These are phyloP conservation scores for Trididemnum nubilum DNA, from an alignment of 23 tunicate species.

Conservation along the genomic window DNA sequence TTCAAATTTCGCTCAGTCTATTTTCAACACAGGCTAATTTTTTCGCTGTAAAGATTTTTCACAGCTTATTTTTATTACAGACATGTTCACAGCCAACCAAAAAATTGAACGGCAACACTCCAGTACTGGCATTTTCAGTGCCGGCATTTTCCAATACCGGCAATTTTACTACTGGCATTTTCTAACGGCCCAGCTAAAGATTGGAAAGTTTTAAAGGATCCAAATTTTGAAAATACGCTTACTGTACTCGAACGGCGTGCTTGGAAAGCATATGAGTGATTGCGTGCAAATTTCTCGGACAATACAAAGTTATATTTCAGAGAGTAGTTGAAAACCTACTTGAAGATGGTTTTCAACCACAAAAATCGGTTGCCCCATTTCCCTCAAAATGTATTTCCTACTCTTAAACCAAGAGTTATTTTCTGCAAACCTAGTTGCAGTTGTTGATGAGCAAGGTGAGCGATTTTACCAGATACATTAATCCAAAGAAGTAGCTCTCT, in stretches of 20 bases:
- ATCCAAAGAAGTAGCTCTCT: neutral
- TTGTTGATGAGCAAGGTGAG: slow-evolving; percentile 12
- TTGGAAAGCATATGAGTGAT: slow-evolving; percentile 3
- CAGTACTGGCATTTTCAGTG: too few relatives aligned
- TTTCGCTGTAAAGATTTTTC: too few relatives aligned
- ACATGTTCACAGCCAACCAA: too few relatives aligned
- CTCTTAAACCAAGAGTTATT: slow-evolving; percentile 22
- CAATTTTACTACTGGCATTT: too few relatives aligned
- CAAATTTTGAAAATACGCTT: slow-evolving; percentile 6
- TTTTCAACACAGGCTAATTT: too few relatives aligned
- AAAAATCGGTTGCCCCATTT: neutral
- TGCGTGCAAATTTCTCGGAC: neutral
- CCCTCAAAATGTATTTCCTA: slow-evolving; percentile 2
- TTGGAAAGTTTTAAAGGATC: neutral
- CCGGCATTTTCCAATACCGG: too few relatives aligned
- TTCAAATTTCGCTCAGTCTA: too few relatives aligned
- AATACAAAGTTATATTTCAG: neutral
- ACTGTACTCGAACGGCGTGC: slow-evolving; percentile 9
- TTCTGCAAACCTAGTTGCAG: slow-evolving; percentile 25
- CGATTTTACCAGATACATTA: slow-evolving; percentile 16
- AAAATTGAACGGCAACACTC: too few relatives aligned
- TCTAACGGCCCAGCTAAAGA: too few relatives aligned
- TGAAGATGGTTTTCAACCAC: neutral
- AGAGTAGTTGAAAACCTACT: neutral
- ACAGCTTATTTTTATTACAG: too few relatives aligned